phyloP scores from a whole-genome alignment of 2,113 vertebrate genomes.

The Circaetus cinerascens region DNA sequence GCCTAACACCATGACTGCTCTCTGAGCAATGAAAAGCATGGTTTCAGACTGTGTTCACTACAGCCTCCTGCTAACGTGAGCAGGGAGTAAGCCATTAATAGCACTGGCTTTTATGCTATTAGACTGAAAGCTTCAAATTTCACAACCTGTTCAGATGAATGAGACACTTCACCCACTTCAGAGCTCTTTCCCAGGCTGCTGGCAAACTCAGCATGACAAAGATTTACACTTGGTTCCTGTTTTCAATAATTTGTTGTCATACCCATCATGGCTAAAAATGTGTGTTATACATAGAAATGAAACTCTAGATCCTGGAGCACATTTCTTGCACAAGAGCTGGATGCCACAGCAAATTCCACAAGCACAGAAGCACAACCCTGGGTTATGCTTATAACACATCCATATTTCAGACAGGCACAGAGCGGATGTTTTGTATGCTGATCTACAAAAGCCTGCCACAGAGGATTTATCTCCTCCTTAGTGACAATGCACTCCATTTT shows the following conservation, averaged over 20 bases:
- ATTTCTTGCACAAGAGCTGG: not conserved
- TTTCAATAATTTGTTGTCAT: not conserved
- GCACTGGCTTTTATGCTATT: not conserved
- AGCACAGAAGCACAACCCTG: not conserved
- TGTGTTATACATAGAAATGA: not conserved
- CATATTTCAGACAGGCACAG: not conserved
- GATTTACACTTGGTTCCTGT: not conserved
- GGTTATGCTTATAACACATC: not conserved
- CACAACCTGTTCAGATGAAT: not conserved
- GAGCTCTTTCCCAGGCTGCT: not conserved
- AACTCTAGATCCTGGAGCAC: not conserved
- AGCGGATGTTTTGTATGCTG: rapidly evolving
- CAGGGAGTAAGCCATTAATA: not conserved
- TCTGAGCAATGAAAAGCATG: not conserved
- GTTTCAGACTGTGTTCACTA: not conserved
- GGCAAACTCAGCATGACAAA: not conserved
- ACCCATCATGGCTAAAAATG: not conserved
- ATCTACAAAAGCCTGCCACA: not conserved
- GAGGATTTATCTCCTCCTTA: not conserved
- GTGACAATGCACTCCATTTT: not conserved
- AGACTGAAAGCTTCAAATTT: not conserved
- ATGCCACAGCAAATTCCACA: not conserved
- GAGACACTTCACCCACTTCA: not conserved
- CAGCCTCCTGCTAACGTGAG: not conserved
- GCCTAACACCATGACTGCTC: not conserved